A percentile compares a stretch with the other conserved stretches of the same genome.
These are phyloP conservation scores for Volucella inanis DNA, from an alignment of 2,888 invertebrate genomes.

Conservation along the genomic window DNA sequence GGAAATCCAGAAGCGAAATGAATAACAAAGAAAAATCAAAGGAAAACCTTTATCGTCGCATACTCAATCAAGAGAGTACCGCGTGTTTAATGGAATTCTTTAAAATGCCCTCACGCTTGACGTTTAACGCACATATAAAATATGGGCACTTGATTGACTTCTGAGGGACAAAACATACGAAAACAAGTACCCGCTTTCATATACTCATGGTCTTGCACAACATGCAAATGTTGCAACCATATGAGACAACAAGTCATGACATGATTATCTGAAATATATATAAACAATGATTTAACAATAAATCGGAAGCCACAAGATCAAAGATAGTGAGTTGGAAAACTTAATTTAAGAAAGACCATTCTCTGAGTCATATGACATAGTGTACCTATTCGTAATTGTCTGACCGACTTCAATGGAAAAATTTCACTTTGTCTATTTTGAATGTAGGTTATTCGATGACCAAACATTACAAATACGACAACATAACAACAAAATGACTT, in stretches of 20 bases:
- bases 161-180: slow-evolving; percentile 9
- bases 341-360: slow-evolving; percentile 1
- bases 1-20: slow-evolving; percentile 26
- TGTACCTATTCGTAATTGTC: not conserved
- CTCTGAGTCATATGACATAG: slow-evolving; percentile 18
- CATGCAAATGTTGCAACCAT: not conserved
- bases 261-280: not conserved
- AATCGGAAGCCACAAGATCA: too few relatives aligned
- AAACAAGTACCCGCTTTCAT: not conserved
- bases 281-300: too few relatives aligned
- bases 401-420: slow-evolving; percentile 7
- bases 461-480: slow-evolving; percentile 4
- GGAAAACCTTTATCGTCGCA: slow-evolving; percentile 20
- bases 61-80: slow-evolving; percentile 38
- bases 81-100: slow-evolving; percentile 27
- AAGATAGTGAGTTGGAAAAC: too few relatives aligned
- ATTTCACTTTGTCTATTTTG: slow-evolving; percentile 52
- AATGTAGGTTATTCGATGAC: slow-evolving; percentile 37
- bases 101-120: not conserved
- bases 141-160: slow-evolving; percentile 30
- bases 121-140: slow-evolving; percentile 17
- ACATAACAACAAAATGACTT: slow-evolving; percentile 78
- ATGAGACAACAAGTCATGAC: not conserved
- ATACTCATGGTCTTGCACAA: not conserved
- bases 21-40: slow-evolving; percentile 20